phyloP scores from a whole-genome alignment of 2,888 invertebrate genomes.

The Dorcus parallelipipedus region DNA sequence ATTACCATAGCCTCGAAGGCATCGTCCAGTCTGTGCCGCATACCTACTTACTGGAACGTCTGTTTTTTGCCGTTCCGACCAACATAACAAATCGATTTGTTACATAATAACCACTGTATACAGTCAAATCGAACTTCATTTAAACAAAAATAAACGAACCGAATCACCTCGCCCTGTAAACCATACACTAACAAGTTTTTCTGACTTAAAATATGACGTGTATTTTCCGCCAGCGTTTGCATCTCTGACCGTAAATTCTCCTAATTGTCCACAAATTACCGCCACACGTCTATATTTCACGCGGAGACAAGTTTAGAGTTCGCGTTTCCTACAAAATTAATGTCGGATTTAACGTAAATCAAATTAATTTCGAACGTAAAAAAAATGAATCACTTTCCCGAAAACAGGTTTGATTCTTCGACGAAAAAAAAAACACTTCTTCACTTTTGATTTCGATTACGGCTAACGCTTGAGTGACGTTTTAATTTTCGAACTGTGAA shows the following conservation, averaged over 20 bases:
- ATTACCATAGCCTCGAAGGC: conserved; percentile 10
- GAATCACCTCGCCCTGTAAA: too few relatives aligned
- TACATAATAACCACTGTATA: conserved; percentile 14
- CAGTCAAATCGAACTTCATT: background rate
- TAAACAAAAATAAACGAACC: too few relatives aligned
- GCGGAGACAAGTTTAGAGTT: too few relatives aligned
- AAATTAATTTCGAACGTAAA: background rate
- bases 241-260: conserved; percentile 6
- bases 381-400: background rate
- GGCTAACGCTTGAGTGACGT: conserved; percentile 10
- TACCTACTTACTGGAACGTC: conserved; percentile 5
- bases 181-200: too few relatives aligned
- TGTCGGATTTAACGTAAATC: too few relatives aligned
- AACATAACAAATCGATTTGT: conserved; percentile 28
- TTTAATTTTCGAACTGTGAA: conserved; percentile 22
- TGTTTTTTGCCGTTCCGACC: conserved; percentile 19
- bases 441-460: too few relatives aligned
- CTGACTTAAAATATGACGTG: background rate
- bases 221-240: background rate
- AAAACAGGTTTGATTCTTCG: too few relatives aligned
- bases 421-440: background rate
- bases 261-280: conserved; percentile 12
- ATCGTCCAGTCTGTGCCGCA: background rate
- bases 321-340: too few relatives aligned
- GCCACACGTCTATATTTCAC: background rate